Conservation (phyloP, 2,888 invertebrate species). For the Drosophila quinaria region DNA sequence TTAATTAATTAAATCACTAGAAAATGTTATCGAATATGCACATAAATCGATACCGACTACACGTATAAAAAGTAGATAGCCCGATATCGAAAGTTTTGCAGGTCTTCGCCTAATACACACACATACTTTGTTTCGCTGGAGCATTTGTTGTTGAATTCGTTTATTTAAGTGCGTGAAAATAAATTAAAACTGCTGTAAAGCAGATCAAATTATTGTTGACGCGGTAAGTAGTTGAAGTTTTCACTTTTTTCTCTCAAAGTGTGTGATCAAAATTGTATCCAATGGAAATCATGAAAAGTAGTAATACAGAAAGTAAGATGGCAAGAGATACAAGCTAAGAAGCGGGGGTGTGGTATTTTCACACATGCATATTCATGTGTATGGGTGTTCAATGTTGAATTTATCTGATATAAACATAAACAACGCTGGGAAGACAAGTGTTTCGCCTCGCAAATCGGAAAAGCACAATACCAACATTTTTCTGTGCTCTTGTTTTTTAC, state of each 20-base stretch:
- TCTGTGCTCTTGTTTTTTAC: background rate
- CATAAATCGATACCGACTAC: background rate
- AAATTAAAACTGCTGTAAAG: slow-evolving; percentile 78
- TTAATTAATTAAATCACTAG: too few relatives aligned
- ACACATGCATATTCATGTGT: slow-evolving; percentile 38
- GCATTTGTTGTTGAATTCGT: slow-evolving; percentile 56
- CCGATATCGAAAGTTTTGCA: slow-evolving; percentile 6
- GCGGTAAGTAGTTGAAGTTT: slow-evolving; percentile 78
- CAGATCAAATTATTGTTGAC: slow-evolving; percentile 61
- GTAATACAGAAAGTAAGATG: slow-evolving; percentile 31
- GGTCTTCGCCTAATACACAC: slow-evolving; percentile 53
- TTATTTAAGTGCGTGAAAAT: slow-evolving; percentile 69
- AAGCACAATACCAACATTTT: background rate
- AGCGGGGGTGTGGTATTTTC: slow-evolving; percentile 59
- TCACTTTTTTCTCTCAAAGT: too few relatives aligned
- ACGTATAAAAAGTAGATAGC: background rate
- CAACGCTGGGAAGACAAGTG: slow-evolving; percentile 25
- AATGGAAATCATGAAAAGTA: slow-evolving; percentile 11
- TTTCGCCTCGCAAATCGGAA: background rate
- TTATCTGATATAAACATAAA: slow-evolving; percentile 48
- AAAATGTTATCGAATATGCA: background rate
- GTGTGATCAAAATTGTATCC: slow-evolving; percentile 11
- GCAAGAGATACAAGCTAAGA: slow-evolving; percentile 22
- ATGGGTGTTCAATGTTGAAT: slow-evolving; percentile 32
- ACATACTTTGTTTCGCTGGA: slow-evolving; percentile 57